A percentile compares a stretch with the other conserved stretches of the same genome.
phyloP scores from a whole-genome alignment of 2,797 vertebrate genomes.

The Nyctalus aviator region DNA sequence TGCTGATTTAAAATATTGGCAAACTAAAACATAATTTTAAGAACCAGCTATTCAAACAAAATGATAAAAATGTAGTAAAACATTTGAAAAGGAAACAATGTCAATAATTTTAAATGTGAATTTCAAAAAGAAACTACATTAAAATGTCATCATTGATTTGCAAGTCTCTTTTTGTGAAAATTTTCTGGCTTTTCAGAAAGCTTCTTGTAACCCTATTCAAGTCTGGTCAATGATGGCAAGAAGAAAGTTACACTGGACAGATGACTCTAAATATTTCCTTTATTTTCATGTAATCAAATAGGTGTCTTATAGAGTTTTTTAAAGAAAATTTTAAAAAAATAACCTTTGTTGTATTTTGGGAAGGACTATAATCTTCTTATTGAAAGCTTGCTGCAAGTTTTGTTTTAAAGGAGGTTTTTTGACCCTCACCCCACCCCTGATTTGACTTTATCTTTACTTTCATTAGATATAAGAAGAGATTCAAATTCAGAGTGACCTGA shows the following conservation, averaged over 20 bases:
- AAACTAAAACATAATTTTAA: neutral
- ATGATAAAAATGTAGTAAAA: neutral
- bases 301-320: neutral
- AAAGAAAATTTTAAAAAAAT: neutral
- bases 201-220: neutral
- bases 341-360: neutral
- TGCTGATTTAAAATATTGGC: neutral
- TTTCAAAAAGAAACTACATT: neutral
- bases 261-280: neutral
- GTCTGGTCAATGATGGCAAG: neutral
- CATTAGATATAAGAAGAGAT: neutral
- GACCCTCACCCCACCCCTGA: too few species aligned
- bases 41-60: neutral
- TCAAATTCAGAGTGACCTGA: neutral
- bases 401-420: neutral
- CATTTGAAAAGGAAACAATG: constrained; percentile 9
- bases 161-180: neutral
- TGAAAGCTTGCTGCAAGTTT: neutral
- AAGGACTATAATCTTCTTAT: neutral
- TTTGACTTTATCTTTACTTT: constrained; percentile 25
- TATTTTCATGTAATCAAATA: neutral
- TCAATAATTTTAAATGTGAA: neutral
- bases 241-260: neutral
- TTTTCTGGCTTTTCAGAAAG: constrained; percentile 15
- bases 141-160: neutral